These are phyloP conservation scores for Otolemur crassicaudatus DNA, from an alignment of 2,797 vertebrate genomes.

Conservation along the genomic window DNA sequence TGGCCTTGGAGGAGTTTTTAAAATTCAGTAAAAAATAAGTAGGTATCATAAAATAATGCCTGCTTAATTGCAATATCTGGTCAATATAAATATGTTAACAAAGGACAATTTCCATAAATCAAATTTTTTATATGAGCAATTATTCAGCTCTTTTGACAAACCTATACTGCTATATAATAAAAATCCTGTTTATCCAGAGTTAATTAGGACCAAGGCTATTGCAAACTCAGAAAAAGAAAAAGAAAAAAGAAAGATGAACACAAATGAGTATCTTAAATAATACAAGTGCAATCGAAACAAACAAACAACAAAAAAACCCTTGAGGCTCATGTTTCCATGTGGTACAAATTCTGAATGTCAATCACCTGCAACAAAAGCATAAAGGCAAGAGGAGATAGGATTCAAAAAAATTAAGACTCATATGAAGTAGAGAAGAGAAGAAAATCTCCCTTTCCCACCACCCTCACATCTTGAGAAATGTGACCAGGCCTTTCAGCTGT, in stretches of 20 bases:
- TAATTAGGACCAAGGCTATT: conserved; percentile 35
- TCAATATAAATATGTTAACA: conserved; percentile 57
- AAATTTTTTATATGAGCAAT: conserved; percentile 14
- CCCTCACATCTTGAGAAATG: conserved; percentile 27
- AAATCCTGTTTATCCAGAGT: conserved; percentile 31
- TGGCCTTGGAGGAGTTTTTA: background rate
- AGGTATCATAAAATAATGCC: conserved; percentile 26
- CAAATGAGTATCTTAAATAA: conserved; percentile 48
- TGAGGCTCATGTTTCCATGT: conserved; percentile 22
- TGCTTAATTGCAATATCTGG: background rate
- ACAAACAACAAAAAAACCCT: background rate
- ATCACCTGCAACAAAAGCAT: background rate
- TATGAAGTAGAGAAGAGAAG: conserved; percentile 43
- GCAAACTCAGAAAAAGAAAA: background rate
- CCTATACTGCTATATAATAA: conserved; percentile 43
- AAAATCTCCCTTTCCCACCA: background rate
- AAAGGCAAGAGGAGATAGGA: conserved; percentile 11
- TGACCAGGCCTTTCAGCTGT: conserved; percentile 31
- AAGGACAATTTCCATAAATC: conserved; percentile 53
- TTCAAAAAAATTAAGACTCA: background rate
- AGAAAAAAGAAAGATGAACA: background rate
- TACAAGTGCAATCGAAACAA: conserved; percentile 37
- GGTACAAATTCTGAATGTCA: conserved; percentile 16
- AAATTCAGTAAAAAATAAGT: conserved; percentile 50
- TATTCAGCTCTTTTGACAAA: conserved; percentile 17